Evolutionary conservation across 2,113 vertebrate genomes (phyloP).

Genomic region (Urocitellus parryii): DNA sequence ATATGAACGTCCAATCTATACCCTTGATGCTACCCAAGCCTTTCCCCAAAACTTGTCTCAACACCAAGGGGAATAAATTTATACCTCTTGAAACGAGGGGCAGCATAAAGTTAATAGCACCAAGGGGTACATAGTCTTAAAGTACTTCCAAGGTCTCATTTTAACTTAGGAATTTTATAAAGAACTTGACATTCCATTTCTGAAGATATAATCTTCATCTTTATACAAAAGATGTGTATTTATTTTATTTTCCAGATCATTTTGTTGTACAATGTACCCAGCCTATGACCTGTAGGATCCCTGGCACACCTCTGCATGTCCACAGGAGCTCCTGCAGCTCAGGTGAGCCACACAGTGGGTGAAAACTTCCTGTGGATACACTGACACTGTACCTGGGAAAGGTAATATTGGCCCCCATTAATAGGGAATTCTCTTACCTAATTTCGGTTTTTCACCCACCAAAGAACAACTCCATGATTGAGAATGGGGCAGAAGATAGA

Average conservation of each 20-base stretch:
- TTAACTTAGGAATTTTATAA: background rate
- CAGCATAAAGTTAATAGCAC: background rate
- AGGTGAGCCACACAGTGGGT: background rate
- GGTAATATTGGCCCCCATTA: background rate
- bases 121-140: background rate
- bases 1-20: background rate
- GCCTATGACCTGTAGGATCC: background rate
- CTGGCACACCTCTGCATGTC: background rate
- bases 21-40: background rate
- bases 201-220: background rate
- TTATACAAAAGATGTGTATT: background rate
- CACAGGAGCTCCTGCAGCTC: background rate
- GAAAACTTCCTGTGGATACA: background rate
- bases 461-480: background rate
- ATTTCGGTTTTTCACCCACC: slow-evolving; percentile 19
- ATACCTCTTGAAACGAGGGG: background rate
- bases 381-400: background rate
- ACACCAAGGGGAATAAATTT: background rate
- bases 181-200: background rate
- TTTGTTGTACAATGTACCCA: background rate
- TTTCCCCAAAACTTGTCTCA: background rate
- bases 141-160: background rate
- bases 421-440: background rate
- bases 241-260: background rate
- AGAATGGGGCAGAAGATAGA: background rate